phyloP scores from a whole-genome alignment of 2,113 vertebrate species.

The Vulpes lagopus region DNA sequence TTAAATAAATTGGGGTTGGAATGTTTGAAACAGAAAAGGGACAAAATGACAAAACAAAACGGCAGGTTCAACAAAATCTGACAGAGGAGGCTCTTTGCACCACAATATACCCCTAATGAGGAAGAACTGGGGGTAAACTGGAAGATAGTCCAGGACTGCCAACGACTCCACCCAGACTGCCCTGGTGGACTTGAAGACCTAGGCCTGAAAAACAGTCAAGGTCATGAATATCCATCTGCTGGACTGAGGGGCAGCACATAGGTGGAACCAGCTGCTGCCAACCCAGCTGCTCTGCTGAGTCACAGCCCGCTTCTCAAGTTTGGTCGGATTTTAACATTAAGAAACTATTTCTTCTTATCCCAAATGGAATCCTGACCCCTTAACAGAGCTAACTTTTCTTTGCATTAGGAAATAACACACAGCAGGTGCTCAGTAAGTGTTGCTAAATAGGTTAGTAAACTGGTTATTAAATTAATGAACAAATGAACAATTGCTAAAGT shows the following conservation, averaged over 20 bases:
- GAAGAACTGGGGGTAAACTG: neutral
- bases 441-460: neutral
- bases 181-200: neutral
- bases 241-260: neutral
- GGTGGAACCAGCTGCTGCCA: constrained; percentile 19
- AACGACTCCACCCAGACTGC: neutral
- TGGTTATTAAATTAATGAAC: neutral
- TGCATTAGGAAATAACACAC: neutral
- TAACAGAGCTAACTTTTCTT: neutral
- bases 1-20: neutral
- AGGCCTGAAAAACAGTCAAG: neutral
- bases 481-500: neutral
- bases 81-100: neutral
- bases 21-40: neutral
- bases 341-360: neutral
- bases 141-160: neutral
- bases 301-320: neutral
- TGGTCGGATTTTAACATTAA: too few species aligned
- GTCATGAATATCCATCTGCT: neutral
- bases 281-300: neutral
- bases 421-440: neutral
- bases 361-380: neutral
- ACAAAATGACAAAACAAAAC: neutral
- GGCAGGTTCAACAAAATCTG: neutral
- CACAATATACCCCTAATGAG: neutral